A percentile compares a stretch with the other conserved stretches of the same genome.
Conservation (phyloP, 2,113 vertebrate genomes). For the Sclerurus mexicanus region DNA sequence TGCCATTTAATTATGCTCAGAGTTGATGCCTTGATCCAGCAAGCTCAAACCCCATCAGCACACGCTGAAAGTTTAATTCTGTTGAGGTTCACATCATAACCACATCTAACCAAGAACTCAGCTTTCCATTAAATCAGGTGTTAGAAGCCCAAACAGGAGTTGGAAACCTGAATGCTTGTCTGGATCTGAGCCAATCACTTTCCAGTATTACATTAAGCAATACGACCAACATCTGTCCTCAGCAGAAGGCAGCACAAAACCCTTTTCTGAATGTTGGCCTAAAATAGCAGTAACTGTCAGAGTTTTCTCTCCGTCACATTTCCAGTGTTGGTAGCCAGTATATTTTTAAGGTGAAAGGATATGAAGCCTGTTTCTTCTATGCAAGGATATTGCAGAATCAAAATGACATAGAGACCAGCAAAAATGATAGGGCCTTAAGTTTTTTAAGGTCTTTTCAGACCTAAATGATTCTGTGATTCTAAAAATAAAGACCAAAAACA, state of each 20-base stretch:
- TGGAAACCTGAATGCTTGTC: neutral
- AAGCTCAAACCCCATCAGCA: neutral
- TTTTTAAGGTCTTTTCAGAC: neutral
- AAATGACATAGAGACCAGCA: neutral
- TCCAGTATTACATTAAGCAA: neutral
- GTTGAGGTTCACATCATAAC: neutral
- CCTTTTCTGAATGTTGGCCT: neutral
- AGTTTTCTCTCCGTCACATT: neutral
- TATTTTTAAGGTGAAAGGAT: neutral
- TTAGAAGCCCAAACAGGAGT: neutral
- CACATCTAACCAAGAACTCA: neutral
- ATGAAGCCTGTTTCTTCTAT: neutral
- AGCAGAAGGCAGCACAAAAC: neutral
- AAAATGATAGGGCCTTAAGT: neutral
- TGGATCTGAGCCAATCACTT: neutral
- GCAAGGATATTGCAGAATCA: neutral
- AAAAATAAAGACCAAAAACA: neutral
- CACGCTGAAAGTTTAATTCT: neutral
- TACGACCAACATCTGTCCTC: neutral
- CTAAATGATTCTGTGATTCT: neutral
- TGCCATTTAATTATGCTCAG: neutral
- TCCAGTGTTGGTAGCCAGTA: neutral
- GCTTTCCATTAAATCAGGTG: neutral
- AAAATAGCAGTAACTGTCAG: neutral
- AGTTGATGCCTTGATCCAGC: neutral